Conservation (phyloP, 2,888 invertebrate genomes). For the Choristoneura rosaceana region DNA sequence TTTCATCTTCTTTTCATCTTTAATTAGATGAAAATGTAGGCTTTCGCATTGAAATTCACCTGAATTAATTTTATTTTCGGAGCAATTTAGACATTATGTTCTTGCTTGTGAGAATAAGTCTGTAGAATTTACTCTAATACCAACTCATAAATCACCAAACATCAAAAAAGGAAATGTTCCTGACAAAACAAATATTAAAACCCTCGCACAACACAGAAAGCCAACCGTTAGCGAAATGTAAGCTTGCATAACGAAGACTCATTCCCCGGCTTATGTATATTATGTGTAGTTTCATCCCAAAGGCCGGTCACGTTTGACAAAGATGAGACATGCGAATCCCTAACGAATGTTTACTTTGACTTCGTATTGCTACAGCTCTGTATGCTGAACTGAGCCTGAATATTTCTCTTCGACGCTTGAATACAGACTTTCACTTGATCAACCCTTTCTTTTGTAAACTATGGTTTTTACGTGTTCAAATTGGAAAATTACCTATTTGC, state of each 20-base stretch:
- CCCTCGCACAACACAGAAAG: slow-evolving; percentile 21
- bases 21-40: neutral
- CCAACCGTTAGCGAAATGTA: slow-evolving; percentile 23
- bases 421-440: neutral
- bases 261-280: slow-evolving; percentile 38
- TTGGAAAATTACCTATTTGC: neutral
- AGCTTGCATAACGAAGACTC: slow-evolving; percentile 41
- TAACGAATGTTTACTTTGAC: slow-evolving; percentile 78
- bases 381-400: slow-evolving; percentile 37
- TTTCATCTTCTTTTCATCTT: neutral
- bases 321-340: slow-evolving; percentile 68
- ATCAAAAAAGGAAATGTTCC: slow-evolving; percentile 7
- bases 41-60: neutral
- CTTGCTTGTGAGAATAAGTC: neutral
- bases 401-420: slow-evolving; percentile 39
- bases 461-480: neutral
- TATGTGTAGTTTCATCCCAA: slow-evolving; percentile 46
- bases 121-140: neutral
- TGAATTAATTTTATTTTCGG: neutral
- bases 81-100: neutral
- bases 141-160: slow-evolving; percentile 5
- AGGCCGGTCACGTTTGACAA: slow-evolving; percentile 73
- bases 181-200: slow-evolving; percentile 17
- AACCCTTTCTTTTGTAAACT: neutral
- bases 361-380: slow-evolving; percentile 48